Evolutionary conservation across 1,140 invertebrate species (phyloP).

Genomic region (Tetramorium simillimum): DNA sequence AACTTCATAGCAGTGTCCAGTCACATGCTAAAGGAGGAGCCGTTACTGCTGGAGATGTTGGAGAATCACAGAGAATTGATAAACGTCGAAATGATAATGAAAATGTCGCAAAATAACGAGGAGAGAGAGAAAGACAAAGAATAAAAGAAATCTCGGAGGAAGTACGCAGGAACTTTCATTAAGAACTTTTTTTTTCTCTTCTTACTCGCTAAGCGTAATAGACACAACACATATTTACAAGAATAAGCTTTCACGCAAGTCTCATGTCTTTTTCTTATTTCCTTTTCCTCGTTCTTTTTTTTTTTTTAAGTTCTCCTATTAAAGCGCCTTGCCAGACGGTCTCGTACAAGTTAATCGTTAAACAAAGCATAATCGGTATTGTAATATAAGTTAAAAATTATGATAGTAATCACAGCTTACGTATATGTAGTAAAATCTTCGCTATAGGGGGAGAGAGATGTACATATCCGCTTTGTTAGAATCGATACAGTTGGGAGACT

Average conservation of each 20-base stretch:
- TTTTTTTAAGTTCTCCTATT: constrained; percentile 29
- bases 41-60: constrained; percentile 68
- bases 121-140: not conserved
- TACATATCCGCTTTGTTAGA: constrained; percentile 63
- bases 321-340: constrained; percentile 60
- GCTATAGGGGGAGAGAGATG: constrained; percentile 71
- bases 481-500: constrained; percentile 39
- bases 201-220: constrained; percentile 46
- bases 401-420: constrained; percentile 76
- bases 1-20: constrained; percentile 74
- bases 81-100: constrained; percentile 73
- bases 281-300: not conserved
- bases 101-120: constrained; percentile 28
- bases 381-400: constrained; percentile 74
- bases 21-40: constrained; percentile 50
- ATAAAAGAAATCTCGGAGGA: constrained; percentile 27
- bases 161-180: constrained; percentile 46
- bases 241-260: constrained; percentile 65
- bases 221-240: constrained; percentile 75
- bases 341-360: constrained; percentile 65
- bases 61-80: constrained; percentile 73
- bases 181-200: constrained; percentile 43
- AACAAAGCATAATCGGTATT: constrained; percentile 72
- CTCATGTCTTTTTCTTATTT: constrained; percentile 53
- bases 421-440: constrained; percentile 62